phyloP scores from a whole-genome alignment of 2,113 vertebrate genomes.

The Passerina amoena region DNA sequence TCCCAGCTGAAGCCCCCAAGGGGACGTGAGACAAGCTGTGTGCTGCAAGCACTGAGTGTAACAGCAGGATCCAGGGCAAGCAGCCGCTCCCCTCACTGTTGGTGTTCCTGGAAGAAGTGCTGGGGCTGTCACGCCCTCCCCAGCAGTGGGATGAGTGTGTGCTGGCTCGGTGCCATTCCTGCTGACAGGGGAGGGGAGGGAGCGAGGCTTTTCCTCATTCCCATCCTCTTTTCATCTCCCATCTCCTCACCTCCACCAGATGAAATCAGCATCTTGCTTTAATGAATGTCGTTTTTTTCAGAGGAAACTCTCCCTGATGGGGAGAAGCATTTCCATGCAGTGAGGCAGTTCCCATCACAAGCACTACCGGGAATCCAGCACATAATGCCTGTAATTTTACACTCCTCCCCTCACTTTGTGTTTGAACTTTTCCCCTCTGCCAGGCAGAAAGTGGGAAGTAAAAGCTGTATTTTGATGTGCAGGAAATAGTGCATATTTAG shows the following conservation, averaged over 20 bases:
- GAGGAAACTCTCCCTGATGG: neutral
- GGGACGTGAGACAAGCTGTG: neutral
- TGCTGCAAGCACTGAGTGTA: neutral
- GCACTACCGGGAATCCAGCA: neutral
- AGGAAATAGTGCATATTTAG: neutral
- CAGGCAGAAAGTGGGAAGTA: neutral
- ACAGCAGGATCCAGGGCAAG: neutral
- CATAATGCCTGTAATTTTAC: neutral
- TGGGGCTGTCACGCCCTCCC: neutral
- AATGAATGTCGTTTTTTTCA: neutral
- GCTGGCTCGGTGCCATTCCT: neutral
- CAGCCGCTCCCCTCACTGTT: neutral
- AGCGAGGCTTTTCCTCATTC: neutral
- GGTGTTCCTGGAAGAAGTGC: neutral
- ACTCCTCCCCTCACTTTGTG: neutral
- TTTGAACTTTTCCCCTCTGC: neutral
- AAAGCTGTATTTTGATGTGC: neutral
- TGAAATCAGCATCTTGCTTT: neutral
- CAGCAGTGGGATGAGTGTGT: neutral
- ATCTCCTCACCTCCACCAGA: neutral
- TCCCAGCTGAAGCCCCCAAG: neutral
- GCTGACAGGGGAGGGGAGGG: neutral
- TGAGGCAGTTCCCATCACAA: neutral
- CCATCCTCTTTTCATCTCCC: neutral
- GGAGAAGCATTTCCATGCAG: neutral